Conservation (phyloP, 2,113 vertebrate species). For the Ahaetulla prasina region DNA sequence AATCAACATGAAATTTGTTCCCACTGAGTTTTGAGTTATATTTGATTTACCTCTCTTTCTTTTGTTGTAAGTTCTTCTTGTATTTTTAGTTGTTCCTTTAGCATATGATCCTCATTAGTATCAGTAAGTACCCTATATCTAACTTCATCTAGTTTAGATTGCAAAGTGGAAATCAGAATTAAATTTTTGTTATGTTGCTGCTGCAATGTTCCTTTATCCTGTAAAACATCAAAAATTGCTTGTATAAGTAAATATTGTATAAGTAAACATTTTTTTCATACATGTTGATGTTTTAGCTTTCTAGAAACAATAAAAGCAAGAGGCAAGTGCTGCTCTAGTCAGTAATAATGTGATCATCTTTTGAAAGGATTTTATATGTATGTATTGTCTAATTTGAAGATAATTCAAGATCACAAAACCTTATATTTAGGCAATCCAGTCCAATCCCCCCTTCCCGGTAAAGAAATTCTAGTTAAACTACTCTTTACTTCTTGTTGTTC, state of each 20-base stretch:
- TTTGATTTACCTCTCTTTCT: slow-evolving; percentile 73
- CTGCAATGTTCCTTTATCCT: slow-evolving; percentile 87
- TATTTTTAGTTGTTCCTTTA: slow-evolving; percentile 70
- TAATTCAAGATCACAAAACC: neutral
- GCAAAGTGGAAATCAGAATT: slow-evolving; percentile 81
- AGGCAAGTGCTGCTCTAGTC: neutral
- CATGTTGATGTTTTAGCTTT: neutral
- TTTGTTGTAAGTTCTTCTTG: slow-evolving; percentile 69
- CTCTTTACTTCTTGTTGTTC: neutral
- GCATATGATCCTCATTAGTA: slow-evolving; percentile 43
- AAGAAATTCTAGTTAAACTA: neutral
- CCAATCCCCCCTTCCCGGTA: neutral
- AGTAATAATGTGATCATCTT: neutral
- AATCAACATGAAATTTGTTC: neutral
- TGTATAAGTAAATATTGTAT: neutral
- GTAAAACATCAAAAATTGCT: slow-evolving; percentile 13
- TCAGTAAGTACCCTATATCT: slow-evolving; percentile 68
- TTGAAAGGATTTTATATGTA: neutral
- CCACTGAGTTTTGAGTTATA: neutral
- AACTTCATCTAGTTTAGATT: slow-evolving; percentile 80
- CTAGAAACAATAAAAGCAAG: neutral
- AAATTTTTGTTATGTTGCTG: slow-evolving; percentile 80
- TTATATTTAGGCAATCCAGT: neutral
- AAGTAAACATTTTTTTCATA: neutral
- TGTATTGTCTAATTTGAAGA: neutral